Evolutionary conservation across 2,797 vertebrate species (phyloP).

Genomic region (Dendrocincla tyrannina): DNA sequence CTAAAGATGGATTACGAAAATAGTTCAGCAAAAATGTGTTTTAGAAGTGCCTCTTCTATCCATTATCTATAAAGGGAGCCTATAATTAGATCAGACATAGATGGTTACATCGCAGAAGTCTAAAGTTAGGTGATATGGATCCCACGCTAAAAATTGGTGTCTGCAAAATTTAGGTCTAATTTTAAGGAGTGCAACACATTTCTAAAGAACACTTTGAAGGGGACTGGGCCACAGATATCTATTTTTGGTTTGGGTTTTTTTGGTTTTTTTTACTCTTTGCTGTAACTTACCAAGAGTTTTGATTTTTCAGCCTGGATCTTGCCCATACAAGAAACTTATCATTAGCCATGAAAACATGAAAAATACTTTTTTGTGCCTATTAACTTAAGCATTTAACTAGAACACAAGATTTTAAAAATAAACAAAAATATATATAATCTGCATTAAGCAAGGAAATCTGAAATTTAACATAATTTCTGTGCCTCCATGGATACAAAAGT

Average conservation of each 20-base stretch:
- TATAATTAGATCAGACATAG: constrained; percentile 20
- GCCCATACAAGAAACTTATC: background rate
- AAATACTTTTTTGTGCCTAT: background rate
- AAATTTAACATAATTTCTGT: background rate
- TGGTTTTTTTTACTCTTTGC: background rate
- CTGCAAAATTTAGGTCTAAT: background rate
- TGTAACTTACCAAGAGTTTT: background rate
- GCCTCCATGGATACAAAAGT: background rate
- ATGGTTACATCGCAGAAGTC: background rate
- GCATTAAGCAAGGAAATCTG: background rate
- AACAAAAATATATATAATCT: background rate
- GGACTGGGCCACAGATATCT: background rate
- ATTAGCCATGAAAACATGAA: background rate
- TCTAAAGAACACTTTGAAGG: background rate
- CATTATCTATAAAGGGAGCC: background rate
- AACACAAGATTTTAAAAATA: background rate
- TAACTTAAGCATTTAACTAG: background rate
- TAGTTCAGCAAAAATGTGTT: background rate
- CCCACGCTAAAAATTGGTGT: background rate
- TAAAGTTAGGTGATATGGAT: background rate
- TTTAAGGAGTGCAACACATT: background rate
- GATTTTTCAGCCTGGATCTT: background rate
- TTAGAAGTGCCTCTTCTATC: background rate
- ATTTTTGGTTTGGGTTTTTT: background rate
- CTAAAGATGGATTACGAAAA: background rate